phyloP scores from a whole-genome alignment of 2,797 vertebrate species.

The Rhadinocentrus ornatus region DNA sequence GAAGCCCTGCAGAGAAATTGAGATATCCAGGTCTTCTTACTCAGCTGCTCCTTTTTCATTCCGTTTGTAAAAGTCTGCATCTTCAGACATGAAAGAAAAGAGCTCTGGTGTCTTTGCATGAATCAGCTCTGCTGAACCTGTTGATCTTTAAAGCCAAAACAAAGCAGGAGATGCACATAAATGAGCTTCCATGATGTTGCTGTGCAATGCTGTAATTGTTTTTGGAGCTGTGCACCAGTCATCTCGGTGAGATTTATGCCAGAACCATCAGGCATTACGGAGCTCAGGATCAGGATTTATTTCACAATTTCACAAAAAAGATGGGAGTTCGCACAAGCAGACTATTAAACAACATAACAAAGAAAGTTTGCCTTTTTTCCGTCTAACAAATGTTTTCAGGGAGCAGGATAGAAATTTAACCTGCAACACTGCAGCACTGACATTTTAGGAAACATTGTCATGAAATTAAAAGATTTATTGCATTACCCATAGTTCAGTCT shows the following conservation, averaged over 20 bases:
- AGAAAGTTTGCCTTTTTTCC: background rate
- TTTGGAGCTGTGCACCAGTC: background rate
- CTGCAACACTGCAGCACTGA: background rate
- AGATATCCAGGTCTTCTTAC: too few species aligned
- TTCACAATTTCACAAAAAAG: background rate
- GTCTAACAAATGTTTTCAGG: background rate
- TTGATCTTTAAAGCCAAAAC: background rate
- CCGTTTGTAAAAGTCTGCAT: background rate
- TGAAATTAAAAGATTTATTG: slow-evolving; percentile 31
- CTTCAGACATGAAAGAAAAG: background rate
- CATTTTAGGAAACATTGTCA: background rate
- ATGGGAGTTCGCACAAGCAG: too few species aligned
- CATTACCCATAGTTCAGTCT: slow-evolving; percentile 30
- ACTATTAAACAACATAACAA: background rate
- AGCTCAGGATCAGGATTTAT: background rate
- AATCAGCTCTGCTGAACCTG: background rate
- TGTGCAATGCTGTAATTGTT: background rate
- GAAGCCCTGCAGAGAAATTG: too few species aligned
- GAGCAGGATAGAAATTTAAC: too few species aligned
- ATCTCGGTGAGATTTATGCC: background rate
- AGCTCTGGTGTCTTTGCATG: background rate
- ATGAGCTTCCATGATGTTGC: background rate
- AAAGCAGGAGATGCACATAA: background rate
- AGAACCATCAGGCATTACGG: background rate
- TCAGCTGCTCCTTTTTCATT: background rate